phyloP scores from a whole-genome alignment of 2,888 invertebrate species.

The Xestobium rufovillosum region DNA sequence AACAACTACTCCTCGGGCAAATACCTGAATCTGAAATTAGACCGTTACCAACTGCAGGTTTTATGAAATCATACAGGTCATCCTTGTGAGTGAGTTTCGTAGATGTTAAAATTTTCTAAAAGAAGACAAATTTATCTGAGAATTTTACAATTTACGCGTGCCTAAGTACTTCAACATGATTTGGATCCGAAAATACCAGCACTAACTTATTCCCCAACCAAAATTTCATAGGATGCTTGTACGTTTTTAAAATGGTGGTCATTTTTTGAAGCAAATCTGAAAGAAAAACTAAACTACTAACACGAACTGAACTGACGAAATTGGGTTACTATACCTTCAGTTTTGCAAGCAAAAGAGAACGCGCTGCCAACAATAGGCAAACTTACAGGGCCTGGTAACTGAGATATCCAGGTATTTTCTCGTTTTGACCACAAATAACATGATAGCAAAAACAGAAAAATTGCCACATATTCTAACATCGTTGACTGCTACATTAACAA shows the following conservation, averaged over 20 bases:
- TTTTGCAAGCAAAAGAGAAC: slow-evolving; percentile 22
- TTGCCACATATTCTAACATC: too few relatives aligned
- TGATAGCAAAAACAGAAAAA: too few relatives aligned
- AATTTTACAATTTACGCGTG: too few relatives aligned
- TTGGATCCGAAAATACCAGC: slow-evolving; percentile 23
- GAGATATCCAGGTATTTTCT: too few relatives aligned
- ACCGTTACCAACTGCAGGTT: slow-evolving; percentile 25
- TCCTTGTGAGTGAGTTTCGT: slow-evolving; percentile 25
- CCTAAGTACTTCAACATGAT: slow-evolving; percentile 24
- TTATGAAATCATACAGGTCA: slow-evolving; percentile 26
- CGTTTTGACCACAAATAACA: too few relatives aligned
- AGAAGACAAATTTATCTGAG: slow-evolving; percentile 7
- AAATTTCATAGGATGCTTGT: slow-evolving; percentile 24
- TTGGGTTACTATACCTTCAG: slow-evolving; percentile 25
- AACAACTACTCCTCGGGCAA: neutral
- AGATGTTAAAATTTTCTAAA: slow-evolving; percentile 28
- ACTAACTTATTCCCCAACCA: slow-evolving; percentile 27
- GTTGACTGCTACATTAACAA: too few relatives aligned
- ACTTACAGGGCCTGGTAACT: too few relatives aligned
- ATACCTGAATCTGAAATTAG: slow-evolving; percentile 28
- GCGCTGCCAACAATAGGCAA: slow-evolving; percentile 28
- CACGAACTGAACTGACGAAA: too few relatives aligned
- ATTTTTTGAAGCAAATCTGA: too few relatives aligned
- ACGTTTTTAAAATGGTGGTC: slow-evolving; percentile 15
- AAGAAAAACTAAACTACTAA: too few relatives aligned